Evolutionary conservation across 2,888 invertebrate genomes (phyloP), one percentile per base, ranked within the genome.

Genomic region (Machimus rusticus): DNA sequence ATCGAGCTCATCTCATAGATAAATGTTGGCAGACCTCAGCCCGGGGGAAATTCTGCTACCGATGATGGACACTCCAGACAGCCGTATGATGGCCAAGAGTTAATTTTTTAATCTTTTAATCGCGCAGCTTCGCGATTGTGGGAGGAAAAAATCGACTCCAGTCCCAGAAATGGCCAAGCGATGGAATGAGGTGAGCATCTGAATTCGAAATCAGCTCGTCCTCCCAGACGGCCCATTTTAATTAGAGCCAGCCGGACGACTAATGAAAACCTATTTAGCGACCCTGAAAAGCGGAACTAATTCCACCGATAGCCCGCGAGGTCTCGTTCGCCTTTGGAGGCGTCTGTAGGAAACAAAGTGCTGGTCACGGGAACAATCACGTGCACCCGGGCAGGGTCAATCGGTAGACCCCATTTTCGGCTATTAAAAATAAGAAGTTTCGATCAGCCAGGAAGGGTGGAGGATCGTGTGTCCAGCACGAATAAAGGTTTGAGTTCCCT

Each of bases 211-310:
- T 37, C 74, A 28, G 39, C 57, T 74, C 37, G 43, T 74, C 84
- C 23, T 84, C 39, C 43, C 39, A 37, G 16, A 37, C 84, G 46
- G 74, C 85, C 85, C 85, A 85, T 74, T 85, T 85, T 85, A 85
- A 85, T 85, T 85, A 85, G 43, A 39, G 74, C 74, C 16, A 46
- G 43, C 74, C 74, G 74, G 74, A 76, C 46, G 46, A 85, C 74
- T 85, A 85, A 85, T 85, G 85, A 74, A 85, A 74, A 74, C 31
- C 74, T 85, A 85, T 51, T 85, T 85, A 85, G 19, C 46, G 74
- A 85, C 85, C 85, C 85, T 85, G 74, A 74, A 74, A 85, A 74
- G 74, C 85, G 85, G 74, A 85, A 85, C 74, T 85, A 85, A 85
- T 85, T 85, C 23, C 19, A 66, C 66, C 37, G 19, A 82, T n/a